Base-by-base conservation (phyloP, 1,140 invertebrate species). In the Apis laboriosa region DNA sequence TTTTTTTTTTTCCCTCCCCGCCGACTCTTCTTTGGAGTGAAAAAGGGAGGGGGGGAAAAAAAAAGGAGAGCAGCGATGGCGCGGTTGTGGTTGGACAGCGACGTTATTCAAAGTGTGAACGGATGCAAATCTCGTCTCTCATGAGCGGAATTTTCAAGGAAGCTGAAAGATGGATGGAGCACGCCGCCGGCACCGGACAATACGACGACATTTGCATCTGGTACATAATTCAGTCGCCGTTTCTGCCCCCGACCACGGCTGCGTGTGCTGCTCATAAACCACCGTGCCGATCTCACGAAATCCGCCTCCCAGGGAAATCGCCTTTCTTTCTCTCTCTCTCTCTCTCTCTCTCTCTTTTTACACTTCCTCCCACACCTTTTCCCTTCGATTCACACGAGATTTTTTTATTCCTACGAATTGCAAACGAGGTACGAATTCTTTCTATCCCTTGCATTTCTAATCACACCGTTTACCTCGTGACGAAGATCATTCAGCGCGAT, bases 211-310 rank as follows among this genome's bases (percentile, higher is more conserved):
- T 90, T 90, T 90, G 85, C 90, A 90, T 90, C 86, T 88, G 86
- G 87, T 89, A 90, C 89, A 90, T 90, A 90, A 90, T 90, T 90
- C 90, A 90, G 88, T 83, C 84, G 76, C 77, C 85, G 89, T 87
- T 78, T 55, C 74, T 88, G 79, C 83, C 83, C 83, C 86, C 76
- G 71, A 77, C 72, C 80, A 70, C 73, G 71, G 53, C 63, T 74
- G 76, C 79, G 84, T 83, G 61, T 55, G 80, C 80, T 51, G 76
- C 56, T 87, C 86, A 72, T 86, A 86, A 78, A 87, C 84, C 85
- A 83, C 58, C 80, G 60, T 67, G 61, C 17, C 77, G 61, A 73
- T 67, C 77, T 78, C 80, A 56, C 68, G 43, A 74, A 74, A 81
- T 81, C 70, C 66, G 15, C 55, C 28, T 17, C 9, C 55, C 51